Base-by-base conservation (phyloP, 2,113 vertebrate species). In the Acrocephalus kingi region DNA sequence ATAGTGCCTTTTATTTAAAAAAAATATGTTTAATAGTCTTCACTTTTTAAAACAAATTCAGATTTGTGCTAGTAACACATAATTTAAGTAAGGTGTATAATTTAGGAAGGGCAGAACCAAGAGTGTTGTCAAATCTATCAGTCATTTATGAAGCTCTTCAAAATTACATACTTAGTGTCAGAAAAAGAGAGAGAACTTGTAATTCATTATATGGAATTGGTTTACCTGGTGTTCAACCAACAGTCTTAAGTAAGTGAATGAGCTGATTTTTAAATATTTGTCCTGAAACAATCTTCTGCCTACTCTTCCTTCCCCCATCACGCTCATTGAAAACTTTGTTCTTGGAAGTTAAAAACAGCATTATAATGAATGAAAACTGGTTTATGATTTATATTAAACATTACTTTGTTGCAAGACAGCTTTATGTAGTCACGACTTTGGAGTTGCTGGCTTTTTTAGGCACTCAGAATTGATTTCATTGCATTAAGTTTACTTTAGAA, bases 271-370 rank as follows among this genome's bases (percentile, higher is more conserved):
- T 43, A 51, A 51, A 61, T 64, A 72, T 84, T 67, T 72, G 20
- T 90, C 39, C 48, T 51, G 45, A 85, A 71, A 27, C 24, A 55
- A 0, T 69, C 19, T 11, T 77, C n/a, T 84, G 52, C 13, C 10
- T 59, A 11, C 7, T n/a, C 7, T 67, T 75, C 27, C 10, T 14
- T 16, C 1, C 8, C 9, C 1, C 2, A 4, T 16, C 11, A 62
- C 6, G 1, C 8, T 86, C 10, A 16, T 16, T 76, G 27, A 68
- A 71, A 68, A 17, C 7, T 86, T 84, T 72, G 15, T 69, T 88
- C 41, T 68, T 85, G 37, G 5, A 86, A 67, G 49, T 19, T 63
- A 37, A 41, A 78, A 89, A 4, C 20, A 74, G 19, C 21, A 35
- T 14, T 64, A 35, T 35, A 75, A 77, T 33, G n/a, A 72, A 69